Conservation (phyloP, 2,113 vertebrate genomes). For the Colaptes auratus region DNA sequence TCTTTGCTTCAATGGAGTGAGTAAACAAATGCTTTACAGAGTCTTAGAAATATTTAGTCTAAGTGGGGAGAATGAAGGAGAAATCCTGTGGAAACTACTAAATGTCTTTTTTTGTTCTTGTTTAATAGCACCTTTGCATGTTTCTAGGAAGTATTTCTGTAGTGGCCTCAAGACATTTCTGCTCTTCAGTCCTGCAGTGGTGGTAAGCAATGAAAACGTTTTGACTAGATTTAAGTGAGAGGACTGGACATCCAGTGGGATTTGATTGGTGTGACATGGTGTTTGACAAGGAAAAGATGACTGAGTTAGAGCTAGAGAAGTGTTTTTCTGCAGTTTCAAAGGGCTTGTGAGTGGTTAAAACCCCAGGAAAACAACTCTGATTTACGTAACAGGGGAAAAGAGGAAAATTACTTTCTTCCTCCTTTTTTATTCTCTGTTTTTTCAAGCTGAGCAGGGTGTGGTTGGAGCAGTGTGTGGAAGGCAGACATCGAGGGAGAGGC, state of each 20-base stretch:
- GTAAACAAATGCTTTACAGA: neutral
- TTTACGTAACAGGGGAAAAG: neutral
- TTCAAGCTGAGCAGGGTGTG: conserved; percentile 6
- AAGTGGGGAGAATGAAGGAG: conserved; percentile 4
- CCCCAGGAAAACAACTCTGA: neutral
- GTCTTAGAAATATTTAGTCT: neutral
- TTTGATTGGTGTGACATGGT: neutral
- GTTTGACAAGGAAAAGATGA: neutral
- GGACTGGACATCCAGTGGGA: neutral
- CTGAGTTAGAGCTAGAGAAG: neutral
- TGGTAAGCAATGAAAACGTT: conserved; percentile 3
- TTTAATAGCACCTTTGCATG: neutral
- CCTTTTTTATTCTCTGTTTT: neutral
- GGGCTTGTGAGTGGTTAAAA: neutral
- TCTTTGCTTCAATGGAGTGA: neutral
- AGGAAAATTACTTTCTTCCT: conserved; percentile 24
- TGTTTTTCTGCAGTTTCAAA: neutral
- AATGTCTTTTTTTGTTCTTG: neutral
- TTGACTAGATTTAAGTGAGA: neutral
- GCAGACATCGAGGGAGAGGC: neutral
- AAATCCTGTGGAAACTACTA: neutral
- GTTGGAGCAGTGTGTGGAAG: neutral
- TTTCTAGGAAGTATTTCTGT: neutral
- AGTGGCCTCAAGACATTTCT: neutral
- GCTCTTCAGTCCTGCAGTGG: neutral